phyloP scores from a whole-genome alignment of 2,888 invertebrate genomes.

The Plagiodera versicolora region DNA sequence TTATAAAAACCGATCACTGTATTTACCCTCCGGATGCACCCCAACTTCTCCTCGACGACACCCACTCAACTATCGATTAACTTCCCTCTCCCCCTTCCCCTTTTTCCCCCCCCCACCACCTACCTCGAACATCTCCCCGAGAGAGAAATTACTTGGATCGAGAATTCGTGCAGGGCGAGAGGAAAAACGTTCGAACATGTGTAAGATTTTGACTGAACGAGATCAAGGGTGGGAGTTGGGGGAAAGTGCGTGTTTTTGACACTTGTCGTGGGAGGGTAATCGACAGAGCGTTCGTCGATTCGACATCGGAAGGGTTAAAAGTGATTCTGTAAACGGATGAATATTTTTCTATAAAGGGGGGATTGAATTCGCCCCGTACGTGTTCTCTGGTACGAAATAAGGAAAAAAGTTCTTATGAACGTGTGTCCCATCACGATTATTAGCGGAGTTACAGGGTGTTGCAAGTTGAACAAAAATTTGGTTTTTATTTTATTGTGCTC shows the following conservation, averaged over 20 bases:
- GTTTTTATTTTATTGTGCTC: too few relatives aligned
- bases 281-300: neutral
- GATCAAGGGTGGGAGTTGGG: slow-evolving; percentile 29
- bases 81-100: too few relatives aligned
- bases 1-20: neutral
- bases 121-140: neutral
- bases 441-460: too few relatives aligned
- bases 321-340: too few relatives aligned
- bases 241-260: slow-evolving; percentile 23
- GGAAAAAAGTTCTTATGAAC: too few relatives aligned
- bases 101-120: slow-evolving; percentile 8
- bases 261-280: neutral
- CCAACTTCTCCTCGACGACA: slow-evolving; percentile 1
- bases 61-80: slow-evolving; percentile 16
- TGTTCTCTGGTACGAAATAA: too few relatives aligned
- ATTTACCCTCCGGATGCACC: neutral
- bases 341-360: too few relatives aligned
- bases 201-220: slow-evolving; percentile 31
- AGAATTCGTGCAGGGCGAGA: too few relatives aligned
- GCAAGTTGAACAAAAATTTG: too few relatives aligned
- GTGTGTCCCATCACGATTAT: too few relatives aligned
- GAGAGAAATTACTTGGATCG: neutral
- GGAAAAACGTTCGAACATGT: slow-evolving; percentile 30
- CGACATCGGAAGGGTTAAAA: neutral
- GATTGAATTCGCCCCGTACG: too few relatives aligned